These are phyloP conservation scores for Aromia moschata DNA, from an alignment of 2,888 invertebrate genomes.

Conservation along the genomic window DNA sequence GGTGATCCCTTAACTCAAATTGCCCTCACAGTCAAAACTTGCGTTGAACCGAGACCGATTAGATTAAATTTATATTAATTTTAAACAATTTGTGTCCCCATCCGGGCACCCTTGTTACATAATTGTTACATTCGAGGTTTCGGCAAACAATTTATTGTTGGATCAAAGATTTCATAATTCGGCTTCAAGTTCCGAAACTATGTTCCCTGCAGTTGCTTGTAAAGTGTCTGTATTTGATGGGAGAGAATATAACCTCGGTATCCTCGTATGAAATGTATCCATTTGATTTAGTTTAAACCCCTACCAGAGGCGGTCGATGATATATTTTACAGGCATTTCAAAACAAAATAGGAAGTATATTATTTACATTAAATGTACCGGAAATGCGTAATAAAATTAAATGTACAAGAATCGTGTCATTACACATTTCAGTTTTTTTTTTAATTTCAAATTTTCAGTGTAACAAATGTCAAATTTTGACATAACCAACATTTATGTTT, in stretches of 20 bases:
- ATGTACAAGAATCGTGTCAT: too few relatives aligned
- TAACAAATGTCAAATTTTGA: too few relatives aligned
- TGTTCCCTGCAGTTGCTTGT: conserved; percentile 20
- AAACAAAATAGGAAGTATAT: too few relatives aligned
- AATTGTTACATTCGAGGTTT: conserved; percentile 22
- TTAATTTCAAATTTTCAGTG: too few relatives aligned
- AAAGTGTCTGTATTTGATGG: conserved; percentile 25
- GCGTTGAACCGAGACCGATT: background rate
- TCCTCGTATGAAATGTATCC: conserved; percentile 39
- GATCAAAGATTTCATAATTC: conserved; percentile 27
- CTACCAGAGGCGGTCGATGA: conserved; percentile 28
- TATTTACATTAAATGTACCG: too few relatives aligned
- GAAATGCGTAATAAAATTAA: too few relatives aligned
- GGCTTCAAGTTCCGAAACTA: conserved; percentile 19
- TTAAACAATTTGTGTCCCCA: conserved; percentile 20
- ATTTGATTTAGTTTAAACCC: conserved; percentile 44
- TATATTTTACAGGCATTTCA: too few relatives aligned
- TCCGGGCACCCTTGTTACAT: conserved; percentile 14
- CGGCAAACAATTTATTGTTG: conserved; percentile 18
- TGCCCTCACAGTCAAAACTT: conserved; percentile 4
- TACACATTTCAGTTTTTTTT: too few relatives aligned
- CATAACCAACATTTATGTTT: too few relatives aligned
- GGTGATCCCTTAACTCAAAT: background rate
- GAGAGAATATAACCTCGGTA: conserved; percentile 15
- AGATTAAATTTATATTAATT: conserved; percentile 23